Percentiles rank a stretch among this genome's conserved stretches.
phyloP scores from a whole-genome alignment of 2,797 vertebrate genomes.

The Pelochelys cantorii region DNA sequence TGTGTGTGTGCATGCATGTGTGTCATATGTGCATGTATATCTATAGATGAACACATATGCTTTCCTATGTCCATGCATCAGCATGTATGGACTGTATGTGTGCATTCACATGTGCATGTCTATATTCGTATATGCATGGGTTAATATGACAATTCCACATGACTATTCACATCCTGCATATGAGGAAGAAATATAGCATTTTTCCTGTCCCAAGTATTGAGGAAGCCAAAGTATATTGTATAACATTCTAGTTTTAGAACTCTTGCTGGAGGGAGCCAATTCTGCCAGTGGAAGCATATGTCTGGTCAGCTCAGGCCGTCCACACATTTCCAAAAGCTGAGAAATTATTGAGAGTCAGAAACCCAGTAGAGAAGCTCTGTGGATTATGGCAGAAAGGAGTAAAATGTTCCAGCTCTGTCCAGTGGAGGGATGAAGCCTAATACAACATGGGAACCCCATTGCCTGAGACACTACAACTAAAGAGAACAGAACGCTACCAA shows the following conservation, averaged over 20 bases:
- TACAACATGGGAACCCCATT: neutral
- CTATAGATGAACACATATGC: rapidly evolving
- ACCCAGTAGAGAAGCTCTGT: neutral
- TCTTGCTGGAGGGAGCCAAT: neutral
- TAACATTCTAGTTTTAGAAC: neutral
- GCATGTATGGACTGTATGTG: neutral
- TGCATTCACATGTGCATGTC: neutral
- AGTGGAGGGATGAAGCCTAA: neutral
- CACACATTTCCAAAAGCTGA: neutral
- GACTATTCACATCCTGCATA: neutral
- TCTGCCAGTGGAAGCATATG: neutral
- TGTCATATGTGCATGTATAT: neutral
- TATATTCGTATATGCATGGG: rapidly evolving
- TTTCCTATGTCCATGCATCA: neutral
- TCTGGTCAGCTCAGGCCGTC: neutral
- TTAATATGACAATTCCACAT: neutral
- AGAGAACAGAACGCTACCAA: neutral
- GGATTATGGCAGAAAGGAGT: neutral
- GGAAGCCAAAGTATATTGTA: neutral
- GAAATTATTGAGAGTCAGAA: neutral
- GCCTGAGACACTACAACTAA: neutral
- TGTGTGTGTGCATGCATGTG: neutral
- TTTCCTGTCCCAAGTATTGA: neutral
- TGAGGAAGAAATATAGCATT: neutral
- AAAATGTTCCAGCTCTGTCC: neutral